phyloP scores from a whole-genome alignment of 2,888 invertebrate species.

The Cecidostiba fungosa region DNA sequence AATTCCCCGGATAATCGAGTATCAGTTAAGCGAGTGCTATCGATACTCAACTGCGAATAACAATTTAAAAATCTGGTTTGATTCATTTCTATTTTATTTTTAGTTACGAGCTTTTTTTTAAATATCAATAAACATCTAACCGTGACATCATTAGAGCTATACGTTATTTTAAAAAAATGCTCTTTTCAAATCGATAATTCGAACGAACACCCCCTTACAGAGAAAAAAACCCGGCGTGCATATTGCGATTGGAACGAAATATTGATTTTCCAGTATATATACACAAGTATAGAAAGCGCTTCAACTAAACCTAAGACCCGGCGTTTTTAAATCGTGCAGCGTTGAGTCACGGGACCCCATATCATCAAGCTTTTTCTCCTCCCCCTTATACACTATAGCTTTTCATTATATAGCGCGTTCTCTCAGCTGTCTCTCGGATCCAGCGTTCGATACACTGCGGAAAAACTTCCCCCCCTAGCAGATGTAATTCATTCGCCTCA shows the following conservation, averaged over 20 bases:
- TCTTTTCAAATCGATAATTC: conserved; percentile 1
- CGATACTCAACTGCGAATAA: too few species aligned
- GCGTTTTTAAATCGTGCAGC: conserved; percentile 49
- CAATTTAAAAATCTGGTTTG: too few species aligned
- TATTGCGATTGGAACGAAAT: conserved; percentile 47
- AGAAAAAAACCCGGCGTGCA: conserved; percentile 30
- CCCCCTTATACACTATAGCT: background rate
- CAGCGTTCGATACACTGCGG: conserved; percentile 56
- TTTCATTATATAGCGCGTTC: conserved; percentile 30
- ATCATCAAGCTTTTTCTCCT: conserved; percentile 36
- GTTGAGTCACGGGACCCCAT: conserved; percentile 50
- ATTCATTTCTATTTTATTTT: too few species aligned
- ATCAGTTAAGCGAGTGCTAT: too few species aligned
- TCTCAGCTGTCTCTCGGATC: conserved; percentile 62
- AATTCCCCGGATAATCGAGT: too few species aligned
- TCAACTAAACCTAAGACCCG: conserved; percentile 45
- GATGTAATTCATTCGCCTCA: background rate
- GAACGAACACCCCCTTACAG: too few species aligned
- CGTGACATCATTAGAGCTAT: too few species aligned
- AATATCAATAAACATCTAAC: too few species aligned
- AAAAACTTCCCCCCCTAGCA: conserved; percentile 11
- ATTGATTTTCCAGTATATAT: conserved; percentile 54
- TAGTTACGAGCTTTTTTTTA: too few species aligned
- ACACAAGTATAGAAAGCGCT: conserved; percentile 35
- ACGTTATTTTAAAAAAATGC: too few species aligned